Conservation (phyloP, 2,888 invertebrate species). For the Tetranychus truncatus region DNA sequence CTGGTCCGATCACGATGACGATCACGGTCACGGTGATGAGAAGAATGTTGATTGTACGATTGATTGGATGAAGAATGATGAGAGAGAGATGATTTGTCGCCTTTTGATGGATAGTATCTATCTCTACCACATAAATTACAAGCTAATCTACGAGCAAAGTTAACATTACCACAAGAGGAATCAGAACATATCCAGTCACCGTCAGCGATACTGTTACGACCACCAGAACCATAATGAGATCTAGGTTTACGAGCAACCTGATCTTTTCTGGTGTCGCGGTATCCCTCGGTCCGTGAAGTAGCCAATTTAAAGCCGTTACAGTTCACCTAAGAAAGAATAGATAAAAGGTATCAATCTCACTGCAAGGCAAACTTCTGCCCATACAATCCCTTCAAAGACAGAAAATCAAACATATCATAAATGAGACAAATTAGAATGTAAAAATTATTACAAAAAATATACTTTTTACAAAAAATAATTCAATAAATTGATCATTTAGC, state of each 20-base stretch:
- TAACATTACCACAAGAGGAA: conserved; percentile 62
- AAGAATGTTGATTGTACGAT: conserved; percentile 1
- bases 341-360: too few species aligned
- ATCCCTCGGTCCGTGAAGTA: background rate
- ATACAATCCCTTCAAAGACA: too few species aligned
- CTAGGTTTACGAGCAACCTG: background rate
- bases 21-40: background rate
- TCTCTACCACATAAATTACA: conserved; percentile 83
- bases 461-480: too few species aligned
- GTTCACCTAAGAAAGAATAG: too few species aligned
- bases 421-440: too few species aligned
- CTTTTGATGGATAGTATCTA: conserved; percentile 25
- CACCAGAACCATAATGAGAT: background rate
- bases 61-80: background rate
- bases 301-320: background rate
- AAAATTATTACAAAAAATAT: too few species aligned
- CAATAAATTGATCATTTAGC: too few species aligned
- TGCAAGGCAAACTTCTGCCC: too few species aligned
- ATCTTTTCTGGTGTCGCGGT: background rate
- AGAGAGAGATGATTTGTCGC: background rate
- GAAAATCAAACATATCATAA: too few species aligned
- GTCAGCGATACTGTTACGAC: conserved; percentile 11
- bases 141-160: conserved; percentile 69
- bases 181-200: conserved; percentile 26
- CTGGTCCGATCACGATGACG: background rate